Evolutionary conservation across 2,888 invertebrate genomes (phyloP).

Genomic region (Lasioglossum pauxillum): DNA sequence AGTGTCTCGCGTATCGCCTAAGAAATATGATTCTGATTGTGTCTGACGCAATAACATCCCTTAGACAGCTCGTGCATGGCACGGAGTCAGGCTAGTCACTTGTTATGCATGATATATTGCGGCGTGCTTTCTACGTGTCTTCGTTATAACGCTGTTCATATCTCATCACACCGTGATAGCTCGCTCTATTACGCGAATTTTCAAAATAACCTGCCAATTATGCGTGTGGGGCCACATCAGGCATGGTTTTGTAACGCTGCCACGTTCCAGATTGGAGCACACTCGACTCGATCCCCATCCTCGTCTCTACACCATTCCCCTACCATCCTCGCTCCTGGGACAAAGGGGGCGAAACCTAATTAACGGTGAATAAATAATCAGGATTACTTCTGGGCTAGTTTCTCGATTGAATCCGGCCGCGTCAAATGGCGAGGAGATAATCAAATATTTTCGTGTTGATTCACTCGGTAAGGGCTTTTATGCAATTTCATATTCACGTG

Average conservation of each 20-base stretch:
- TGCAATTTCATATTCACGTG: background rate
- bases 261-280: slow-evolving; percentile 40
- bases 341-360: slow-evolving; percentile 19
- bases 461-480: background rate
- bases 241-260: slow-evolving; percentile 22
- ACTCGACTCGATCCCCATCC: background rate
- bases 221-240: background rate
- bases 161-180: slow-evolving; percentile 70
- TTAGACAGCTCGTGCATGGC: slow-evolving; percentile 72
- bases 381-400: slow-evolving; percentile 2
- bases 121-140: slow-evolving; percentile 81
- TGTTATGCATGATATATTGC: slow-evolving; percentile 81
- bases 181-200: slow-evolving; percentile 72
- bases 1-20: slow-evolving; percentile 50
- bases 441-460: background rate
- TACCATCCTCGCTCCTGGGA: background rate
- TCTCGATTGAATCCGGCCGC: background rate
- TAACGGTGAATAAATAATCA: slow-evolving; percentile 20
- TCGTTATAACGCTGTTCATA: slow-evolving; percentile 78
- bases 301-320: background rate
- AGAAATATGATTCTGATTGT: slow-evolving; percentile 73
- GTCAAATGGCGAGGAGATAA: background rate
- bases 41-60: slow-evolving; percentile 67
- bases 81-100: slow-evolving; percentile 74
- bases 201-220: slow-evolving; percentile 68